These are phyloP conservation scores for Exocentrus adspersus DNA, from an alignment of 2,888 invertebrate species.

Conservation along the genomic window DNA sequence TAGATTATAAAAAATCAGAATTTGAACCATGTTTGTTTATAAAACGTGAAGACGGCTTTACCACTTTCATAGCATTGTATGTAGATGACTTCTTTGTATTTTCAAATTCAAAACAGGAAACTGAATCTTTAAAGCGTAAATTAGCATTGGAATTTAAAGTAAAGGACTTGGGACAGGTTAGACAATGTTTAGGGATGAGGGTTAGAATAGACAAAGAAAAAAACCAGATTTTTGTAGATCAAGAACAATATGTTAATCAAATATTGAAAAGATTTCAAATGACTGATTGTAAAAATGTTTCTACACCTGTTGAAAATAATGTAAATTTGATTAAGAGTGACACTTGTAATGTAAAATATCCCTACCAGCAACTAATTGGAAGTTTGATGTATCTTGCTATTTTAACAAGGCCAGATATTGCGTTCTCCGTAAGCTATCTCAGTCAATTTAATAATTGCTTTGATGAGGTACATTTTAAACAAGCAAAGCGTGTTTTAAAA, in stretches of 20 bases:
- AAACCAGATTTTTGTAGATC: not conserved
- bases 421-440: conserved; percentile 28
- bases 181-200: conserved; percentile 3
- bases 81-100: conserved; percentile 15
- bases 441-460: not conserved
- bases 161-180: conserved; percentile 14
- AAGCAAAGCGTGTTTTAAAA: not conserved
- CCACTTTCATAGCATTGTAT: conserved; percentile 10
- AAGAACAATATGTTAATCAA: conserved; percentile 11
- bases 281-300: conserved; percentile 21
- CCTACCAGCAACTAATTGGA: conserved; percentile 29
- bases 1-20: conserved; percentile 3
- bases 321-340: not conserved
- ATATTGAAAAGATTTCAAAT: conserved; percentile 7
- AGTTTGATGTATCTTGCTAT: conserved; percentile 30
- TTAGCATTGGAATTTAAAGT: not conserved
- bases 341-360: not conserved
- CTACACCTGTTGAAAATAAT: conserved; percentile 26
- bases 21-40: conserved; percentile 20
- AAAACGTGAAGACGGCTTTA: not conserved
- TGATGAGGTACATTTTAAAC: not conserved
- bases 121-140: not conserved
- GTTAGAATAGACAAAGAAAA: not conserved
- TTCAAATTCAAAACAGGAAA: not conserved
- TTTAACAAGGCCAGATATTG: conserved; percentile 31